Conservation (phyloP, 2,113 vertebrate genomes). For the Lathamus discolor region DNA sequence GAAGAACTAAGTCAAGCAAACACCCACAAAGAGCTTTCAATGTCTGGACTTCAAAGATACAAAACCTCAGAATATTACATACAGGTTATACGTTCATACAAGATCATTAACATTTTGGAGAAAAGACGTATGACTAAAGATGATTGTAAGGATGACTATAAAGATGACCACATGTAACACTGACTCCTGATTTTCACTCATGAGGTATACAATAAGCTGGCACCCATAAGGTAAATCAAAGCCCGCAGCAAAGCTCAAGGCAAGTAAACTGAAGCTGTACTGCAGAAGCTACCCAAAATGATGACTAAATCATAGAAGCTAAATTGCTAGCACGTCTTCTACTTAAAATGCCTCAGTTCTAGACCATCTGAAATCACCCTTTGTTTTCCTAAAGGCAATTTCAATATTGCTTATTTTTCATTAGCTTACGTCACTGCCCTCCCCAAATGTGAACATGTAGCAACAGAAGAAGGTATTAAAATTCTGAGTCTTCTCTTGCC, state of each 20-base stretch:
- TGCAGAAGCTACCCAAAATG: background rate
- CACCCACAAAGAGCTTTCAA: background rate
- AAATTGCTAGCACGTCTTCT: background rate
- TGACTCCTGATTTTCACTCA: background rate
- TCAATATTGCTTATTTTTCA: background rate
- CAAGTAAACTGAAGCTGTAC: background rate
- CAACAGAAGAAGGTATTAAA: background rate
- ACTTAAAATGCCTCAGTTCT: background rate
- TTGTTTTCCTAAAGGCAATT: background rate
- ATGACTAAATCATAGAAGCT: background rate
- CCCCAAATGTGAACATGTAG: background rate
- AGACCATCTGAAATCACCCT: background rate
- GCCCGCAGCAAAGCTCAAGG: background rate
- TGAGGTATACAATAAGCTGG: background rate
- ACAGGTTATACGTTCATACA: rapidly evolving
- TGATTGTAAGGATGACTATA: background rate
- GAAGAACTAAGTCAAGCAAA: background rate
- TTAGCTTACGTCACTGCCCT: background rate
- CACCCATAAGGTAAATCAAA: background rate
- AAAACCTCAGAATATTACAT: background rate
- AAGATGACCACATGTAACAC: background rate
- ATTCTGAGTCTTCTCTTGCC: background rate
- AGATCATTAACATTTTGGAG: background rate
- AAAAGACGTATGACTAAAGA: rapidly evolving
- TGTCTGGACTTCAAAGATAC: background rate